Conservation (phyloP, 2,888 invertebrate species). For the Melanchra persicariae region DNA sequence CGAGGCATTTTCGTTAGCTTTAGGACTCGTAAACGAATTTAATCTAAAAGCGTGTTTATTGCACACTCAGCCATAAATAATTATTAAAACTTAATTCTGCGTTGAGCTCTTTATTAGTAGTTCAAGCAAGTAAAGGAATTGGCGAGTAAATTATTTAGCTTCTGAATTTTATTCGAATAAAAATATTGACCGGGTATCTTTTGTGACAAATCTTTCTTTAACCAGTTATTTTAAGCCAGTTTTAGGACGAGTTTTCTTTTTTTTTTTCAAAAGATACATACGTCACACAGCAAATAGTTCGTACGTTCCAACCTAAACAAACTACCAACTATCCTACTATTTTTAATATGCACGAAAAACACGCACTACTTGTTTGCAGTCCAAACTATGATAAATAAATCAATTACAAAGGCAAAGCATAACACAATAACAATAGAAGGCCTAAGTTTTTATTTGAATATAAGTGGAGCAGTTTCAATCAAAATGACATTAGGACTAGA, state of each 20-base stretch:
- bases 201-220: not conserved
- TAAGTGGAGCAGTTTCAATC: slow-evolving; percentile 38
- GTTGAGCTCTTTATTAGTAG: slow-evolving; percentile 10
- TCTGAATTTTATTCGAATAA: slow-evolving; percentile 8
- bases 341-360: no score
- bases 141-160: not conserved
- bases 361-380: not conserved
- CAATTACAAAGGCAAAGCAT: not conserved
- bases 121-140: slow-evolving; percentile 18
- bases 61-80: slow-evolving; percentile 32
- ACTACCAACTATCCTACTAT: no score
- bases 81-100: slow-evolving; percentile 19
- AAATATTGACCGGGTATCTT: not conserved
- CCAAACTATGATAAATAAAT: not conserved
- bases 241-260: not conserved
- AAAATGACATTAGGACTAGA: slow-evolving; percentile 50
- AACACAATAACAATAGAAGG: not conserved
- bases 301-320: no score
- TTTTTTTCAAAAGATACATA: not conserved
- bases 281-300: no score
- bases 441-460: slow-evolving; percentile 6
- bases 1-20: slow-evolving; percentile 40
- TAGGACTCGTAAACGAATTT: slow-evolving; percentile 39
- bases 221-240: not conserved
- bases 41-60: slow-evolving; percentile 37